Evolutionary conservation across 2,797 vertebrate species (phyloP), one percentile per base, ranked within the genome.

Genomic region (Muscicapa striata): DNA sequence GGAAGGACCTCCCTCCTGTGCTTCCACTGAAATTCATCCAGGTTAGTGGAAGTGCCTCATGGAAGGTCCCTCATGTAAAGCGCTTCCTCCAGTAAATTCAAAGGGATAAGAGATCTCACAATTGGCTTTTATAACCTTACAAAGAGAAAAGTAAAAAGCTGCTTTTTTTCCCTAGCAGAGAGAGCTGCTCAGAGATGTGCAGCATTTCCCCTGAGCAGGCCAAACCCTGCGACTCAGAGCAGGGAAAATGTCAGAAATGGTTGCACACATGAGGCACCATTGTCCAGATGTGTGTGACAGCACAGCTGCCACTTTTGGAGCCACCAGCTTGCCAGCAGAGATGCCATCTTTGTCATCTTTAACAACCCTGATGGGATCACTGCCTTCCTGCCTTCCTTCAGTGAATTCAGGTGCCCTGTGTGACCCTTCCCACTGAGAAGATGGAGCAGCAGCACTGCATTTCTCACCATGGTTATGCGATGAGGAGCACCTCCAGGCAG

Each of bases 401-500:
- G 24, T 43, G 52, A 83, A 61, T 83, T 80, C 43, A 29, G 54
- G 55, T 81, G 43, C 48, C 57, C 55, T 74, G 19, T 38, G 66
- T 76, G 87, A 91, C 69, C 83, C 64, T 88, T 79, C 73, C 66
- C 48, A 67, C 74, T 5, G 54, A 67, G 72, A 49, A 84, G 91
- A 69, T 43, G 79, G 46, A 92, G 90, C 27, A 64, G 62, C 67
- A 94, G 34, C 59, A 21, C 64, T 69, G 43, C 51, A 84, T 94
- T 69, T 94, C 73, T 81, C 69, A 75, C 58, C 40, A 11, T 21
- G 52, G 73, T 88, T 79, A 46, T 73, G 84, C 52, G 67, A 57
- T 46, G 30, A 69, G 32, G 36, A 93, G 69, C 87, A 63, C 51
- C 76, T 91, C 45, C 41, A 78, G 73, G 87, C 89, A 96, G 89